A percentile compares a stretch with the other conserved stretches of the same genome.
Evolutionary conservation across 1,140 invertebrate genomes (phyloP).

Genomic region (Papilio machaon): DNA sequence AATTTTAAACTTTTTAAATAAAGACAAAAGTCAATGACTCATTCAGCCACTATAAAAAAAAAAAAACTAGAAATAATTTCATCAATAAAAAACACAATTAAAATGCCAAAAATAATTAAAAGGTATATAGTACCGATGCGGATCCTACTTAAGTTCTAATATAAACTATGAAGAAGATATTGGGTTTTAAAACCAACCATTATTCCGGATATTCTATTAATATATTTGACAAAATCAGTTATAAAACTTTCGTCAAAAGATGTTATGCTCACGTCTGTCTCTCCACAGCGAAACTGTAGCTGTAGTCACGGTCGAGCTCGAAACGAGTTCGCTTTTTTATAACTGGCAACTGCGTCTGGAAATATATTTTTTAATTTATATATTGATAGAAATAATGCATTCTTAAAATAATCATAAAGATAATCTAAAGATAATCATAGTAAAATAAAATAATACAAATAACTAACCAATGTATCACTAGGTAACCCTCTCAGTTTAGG

Average conservation of each 20-base stretch:
- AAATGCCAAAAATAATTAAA: neutral
- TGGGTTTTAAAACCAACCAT: neutral
- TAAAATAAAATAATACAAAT: neutral
- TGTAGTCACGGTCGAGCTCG: conserved; percentile 80
- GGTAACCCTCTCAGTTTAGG: conserved; percentile 77
- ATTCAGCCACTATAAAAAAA: neutral
- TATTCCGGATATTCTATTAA: neutral
- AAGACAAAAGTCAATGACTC: neutral
- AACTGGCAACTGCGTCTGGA: conserved; percentile 74
- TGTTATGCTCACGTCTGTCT: conserved; percentile 69
- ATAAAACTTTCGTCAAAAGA: neutral
- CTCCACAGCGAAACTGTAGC: conserved; percentile 77
- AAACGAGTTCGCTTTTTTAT: conserved; percentile 75
- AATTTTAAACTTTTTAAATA: neutral
- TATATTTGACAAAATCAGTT: neutral
- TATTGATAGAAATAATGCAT: neutral
- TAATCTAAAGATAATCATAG: neutral
- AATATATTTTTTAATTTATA: conserved; percentile 49
- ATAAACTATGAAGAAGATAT: neutral
- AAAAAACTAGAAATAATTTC: neutral
- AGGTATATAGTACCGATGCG: neutral
- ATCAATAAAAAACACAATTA: neutral
- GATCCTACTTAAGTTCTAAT: neutral
- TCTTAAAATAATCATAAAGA: too few species aligned
- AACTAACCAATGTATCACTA: conserved; percentile 62